Percentiles rank a stretch among this genome's conserved stretches.
These are phyloP conservation scores for Nasonia oneida DNA, from an alignment of 2,888 invertebrate genomes.

Conservation along the genomic window DNA sequence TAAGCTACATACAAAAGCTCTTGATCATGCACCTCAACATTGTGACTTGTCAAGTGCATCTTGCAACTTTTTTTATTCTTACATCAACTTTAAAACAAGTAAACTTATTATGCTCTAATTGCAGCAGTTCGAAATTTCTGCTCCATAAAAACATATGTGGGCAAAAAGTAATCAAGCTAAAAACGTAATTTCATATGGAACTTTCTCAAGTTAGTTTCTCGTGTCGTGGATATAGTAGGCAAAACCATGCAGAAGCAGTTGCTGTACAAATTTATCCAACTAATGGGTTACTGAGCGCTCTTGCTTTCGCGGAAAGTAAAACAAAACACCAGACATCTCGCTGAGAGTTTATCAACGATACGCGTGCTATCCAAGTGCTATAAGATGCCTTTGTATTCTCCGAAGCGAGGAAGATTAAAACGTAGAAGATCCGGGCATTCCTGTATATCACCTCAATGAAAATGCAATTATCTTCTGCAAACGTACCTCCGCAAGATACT, in stretches of 20 bases:
- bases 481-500: background rate
- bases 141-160: no score
- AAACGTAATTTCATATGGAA: no score
- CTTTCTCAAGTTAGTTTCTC: no score
- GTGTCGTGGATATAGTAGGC: background rate
- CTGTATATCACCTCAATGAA: slow-evolving; percentile 3
- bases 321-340: background rate
- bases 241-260: background rate
- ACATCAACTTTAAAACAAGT: no score
- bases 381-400: background rate
- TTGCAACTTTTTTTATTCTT: background rate
- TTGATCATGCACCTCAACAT: background rate
- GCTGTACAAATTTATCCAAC: background rate
- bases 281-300: background rate
- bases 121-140: no score
- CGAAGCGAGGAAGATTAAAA: slow-evolving; percentile 17
- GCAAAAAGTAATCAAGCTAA: no score
- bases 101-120: no score
- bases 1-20: background rate
- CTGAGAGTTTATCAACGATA: background rate
- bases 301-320: background rate
- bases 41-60: background rate
- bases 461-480: slow-evolving; percentile 40
- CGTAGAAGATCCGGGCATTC: background rate
- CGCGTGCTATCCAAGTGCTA: background rate